phyloP scores from a whole-genome alignment of 2,113 vertebrate genomes.

The Apteryx owenii region DNA sequence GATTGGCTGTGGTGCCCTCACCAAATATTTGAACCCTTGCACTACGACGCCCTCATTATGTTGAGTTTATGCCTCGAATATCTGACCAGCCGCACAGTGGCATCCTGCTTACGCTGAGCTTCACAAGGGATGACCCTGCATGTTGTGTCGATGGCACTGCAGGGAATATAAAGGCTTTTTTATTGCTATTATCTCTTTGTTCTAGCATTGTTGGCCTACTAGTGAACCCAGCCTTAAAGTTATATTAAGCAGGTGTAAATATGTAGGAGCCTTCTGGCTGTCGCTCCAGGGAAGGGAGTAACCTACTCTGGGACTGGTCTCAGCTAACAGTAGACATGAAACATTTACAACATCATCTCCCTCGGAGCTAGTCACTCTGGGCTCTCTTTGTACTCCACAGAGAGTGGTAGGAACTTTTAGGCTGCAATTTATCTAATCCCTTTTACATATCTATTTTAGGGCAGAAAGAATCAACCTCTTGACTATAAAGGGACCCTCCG shows the following conservation, averaged over 20 bases:
- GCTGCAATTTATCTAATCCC: not conserved
- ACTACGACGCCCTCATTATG: not conserved
- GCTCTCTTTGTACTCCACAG: not conserved
- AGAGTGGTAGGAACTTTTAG: not conserved
- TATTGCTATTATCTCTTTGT: not conserved
- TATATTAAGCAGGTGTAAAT: not conserved
- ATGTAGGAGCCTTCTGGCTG: not conserved
- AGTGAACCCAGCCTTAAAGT: not conserved
- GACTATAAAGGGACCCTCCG: not conserved
- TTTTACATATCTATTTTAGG: not conserved
- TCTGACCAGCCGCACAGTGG: fast-evolving
- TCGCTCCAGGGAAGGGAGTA: not conserved
- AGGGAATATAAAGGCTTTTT: not conserved
- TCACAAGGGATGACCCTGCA: fast-evolving
- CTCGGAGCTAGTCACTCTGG: not conserved
- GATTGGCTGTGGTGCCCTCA: fast-evolving
- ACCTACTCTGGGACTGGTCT: not conserved
- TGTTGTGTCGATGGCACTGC: fast-evolving
- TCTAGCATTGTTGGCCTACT: not conserved
- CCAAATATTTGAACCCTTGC: not conserved
- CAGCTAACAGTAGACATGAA: not conserved
- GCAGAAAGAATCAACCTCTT: not conserved
- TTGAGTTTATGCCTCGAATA: not conserved
- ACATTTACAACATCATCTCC: not conserved
- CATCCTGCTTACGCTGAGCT: fast-evolving